A percentile compares a stretch with the other conserved stretches of the same genome.
Conservation (phyloP, 2,888 invertebrate species). For the Baronia brevicornis region DNA sequence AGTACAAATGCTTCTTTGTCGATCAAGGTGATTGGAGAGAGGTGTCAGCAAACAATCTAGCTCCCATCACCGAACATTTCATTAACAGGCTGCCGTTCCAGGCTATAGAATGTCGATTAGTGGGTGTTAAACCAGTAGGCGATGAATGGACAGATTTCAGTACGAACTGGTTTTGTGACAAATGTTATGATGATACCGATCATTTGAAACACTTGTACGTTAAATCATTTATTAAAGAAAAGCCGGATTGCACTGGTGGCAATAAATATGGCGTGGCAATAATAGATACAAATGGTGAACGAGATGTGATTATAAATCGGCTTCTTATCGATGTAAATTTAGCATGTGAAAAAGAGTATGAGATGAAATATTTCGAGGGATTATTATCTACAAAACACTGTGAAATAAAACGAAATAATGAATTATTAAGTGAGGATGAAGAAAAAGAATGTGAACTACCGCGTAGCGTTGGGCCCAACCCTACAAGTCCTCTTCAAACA, state of each 20-base stretch:
- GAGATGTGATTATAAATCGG: constrained; percentile 63
- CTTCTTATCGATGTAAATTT: constrained; percentile 66
- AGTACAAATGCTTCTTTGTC: constrained; percentile 75
- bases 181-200: constrained; percentile 50
- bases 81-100: constrained; percentile 76
- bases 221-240: constrained; percentile 53
- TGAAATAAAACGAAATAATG: constrained; percentile 10
- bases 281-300: constrained; percentile 55
- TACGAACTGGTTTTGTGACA: constrained; percentile 66
- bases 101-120: constrained; percentile 77
- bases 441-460: constrained; percentile 18
- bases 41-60: constrained; percentile 51
- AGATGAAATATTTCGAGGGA: constrained; percentile 36
- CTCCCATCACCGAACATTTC: constrained; percentile 63
- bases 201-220: constrained; percentile 54
- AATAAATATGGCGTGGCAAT: constrained; percentile 66
- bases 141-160: constrained; percentile 70
- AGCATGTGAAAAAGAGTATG: constrained; percentile 42
- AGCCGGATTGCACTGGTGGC: constrained; percentile 46
- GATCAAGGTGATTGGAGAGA: constrained; percentile 77
- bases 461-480: constrained; percentile 1
- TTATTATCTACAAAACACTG: constrained; percentile 23
- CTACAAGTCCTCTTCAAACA: constrained; percentile 17
- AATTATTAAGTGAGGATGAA: constrained; percentile 20
- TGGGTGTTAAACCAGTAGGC: constrained; percentile 64